Evolutionary conservation across 2,113 vertebrate species (phyloP).

Genomic region (Alexandromys fortis): DNA sequence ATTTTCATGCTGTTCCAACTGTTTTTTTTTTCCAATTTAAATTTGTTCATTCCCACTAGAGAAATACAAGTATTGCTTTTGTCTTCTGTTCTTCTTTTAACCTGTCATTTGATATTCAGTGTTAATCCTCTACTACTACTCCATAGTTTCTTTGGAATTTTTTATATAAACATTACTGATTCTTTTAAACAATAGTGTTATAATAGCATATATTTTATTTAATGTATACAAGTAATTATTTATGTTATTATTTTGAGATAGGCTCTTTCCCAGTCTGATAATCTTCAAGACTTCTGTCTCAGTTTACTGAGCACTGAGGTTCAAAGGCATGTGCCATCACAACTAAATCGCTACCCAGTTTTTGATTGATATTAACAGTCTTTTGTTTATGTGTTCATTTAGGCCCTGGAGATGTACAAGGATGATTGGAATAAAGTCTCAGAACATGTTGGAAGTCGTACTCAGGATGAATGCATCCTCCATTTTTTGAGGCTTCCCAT

Average conservation of each 20-base stretch:
- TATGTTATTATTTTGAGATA: not conserved
- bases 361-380: not conserved
- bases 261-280: not conserved
- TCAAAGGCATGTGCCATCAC: too few species aligned
- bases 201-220: not conserved
- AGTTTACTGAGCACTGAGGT: not conserved
- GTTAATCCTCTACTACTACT: not conserved
- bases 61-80: not conserved
- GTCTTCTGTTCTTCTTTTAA: not conserved
- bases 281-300: not conserved
- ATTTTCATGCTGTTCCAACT: not conserved
- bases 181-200: not conserved
- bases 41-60: not conserved
- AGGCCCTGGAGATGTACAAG: slow-evolving; percentile 99
- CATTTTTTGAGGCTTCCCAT: slow-evolving; percentile 97
- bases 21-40: not conserved
- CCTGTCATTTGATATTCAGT: not conserved
- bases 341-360: not conserved
- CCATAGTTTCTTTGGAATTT: not conserved
- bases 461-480: slow-evolving; percentile 98
- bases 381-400: not conserved
- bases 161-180: not conserved
- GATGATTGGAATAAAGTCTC: slow-evolving; percentile 99
- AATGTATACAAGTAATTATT: not conserved
- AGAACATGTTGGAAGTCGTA: slow-evolving; percentile 96